Evolutionary conservation across 2,113 vertebrate species (phyloP), one percentile per base, ranked within the genome.

Genomic region (Phaethon lepturus): DNA sequence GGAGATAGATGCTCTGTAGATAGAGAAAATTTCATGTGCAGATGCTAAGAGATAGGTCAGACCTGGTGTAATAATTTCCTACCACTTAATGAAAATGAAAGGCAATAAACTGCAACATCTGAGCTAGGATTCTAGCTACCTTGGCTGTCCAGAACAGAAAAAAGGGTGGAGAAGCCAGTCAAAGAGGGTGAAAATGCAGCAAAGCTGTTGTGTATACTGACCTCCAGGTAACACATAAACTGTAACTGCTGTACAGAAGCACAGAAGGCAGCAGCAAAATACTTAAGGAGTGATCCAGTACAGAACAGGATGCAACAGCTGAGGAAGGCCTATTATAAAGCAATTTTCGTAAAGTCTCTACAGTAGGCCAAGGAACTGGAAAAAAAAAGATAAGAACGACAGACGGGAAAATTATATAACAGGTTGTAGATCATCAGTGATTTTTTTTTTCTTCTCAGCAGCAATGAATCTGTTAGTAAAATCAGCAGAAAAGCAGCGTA

Each of bases 391-490:
- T 19, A 75, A 80, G 31, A 95, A 81, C 6, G 7, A 78, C 66
- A 95, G 64, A 81, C 28, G 1, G 93, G 82, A 88, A 93, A 95
- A 92, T 77, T 92, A 80, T 79, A 84, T 93, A 97, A 91, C 60
- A 86, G 49, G 66, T 86, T 93, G 88, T 75, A 87, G 80, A 94
- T 75, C 84, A 88, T 93, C 90, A 88, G 53, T 87, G 73, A 9
- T 29, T 52, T 60, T 55, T 83, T 66, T 64, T 53, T 85, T 69
- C 52, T 96, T 95, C 93, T 96, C 94, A 96, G 84, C 69, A 94
- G 96, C 81, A 62, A 78, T 91, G 97, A 97, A 96, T 97, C 91
- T 97, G 95, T 95, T 95, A 97, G 96, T 97, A 96, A 98, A 98
- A 98, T 98, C 98, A 98, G 96, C 95, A 96, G 96, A 97, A 98